These are phyloP conservation scores for Oscheius sp. DNA, from an alignment of 2,888 invertebrate species.

Conservation along the genomic window DNA sequence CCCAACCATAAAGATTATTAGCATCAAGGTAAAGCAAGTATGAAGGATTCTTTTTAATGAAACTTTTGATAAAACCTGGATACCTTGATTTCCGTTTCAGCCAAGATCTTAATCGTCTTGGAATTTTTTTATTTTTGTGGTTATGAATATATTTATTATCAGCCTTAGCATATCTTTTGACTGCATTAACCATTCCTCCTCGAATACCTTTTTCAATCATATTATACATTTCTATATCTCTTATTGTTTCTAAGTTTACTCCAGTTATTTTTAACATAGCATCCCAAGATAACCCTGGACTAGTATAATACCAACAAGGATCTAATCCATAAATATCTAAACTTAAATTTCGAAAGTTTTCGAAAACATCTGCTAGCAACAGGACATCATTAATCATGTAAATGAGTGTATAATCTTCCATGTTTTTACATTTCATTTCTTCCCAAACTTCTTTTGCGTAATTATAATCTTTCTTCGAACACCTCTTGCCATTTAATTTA, in stretches of 20 bases:
- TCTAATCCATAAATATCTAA: too few species aligned
- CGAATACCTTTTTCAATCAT: conserved; percentile 49
- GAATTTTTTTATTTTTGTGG: too few species aligned
- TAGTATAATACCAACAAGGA: too few species aligned
- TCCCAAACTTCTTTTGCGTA: conserved; percentile 48
- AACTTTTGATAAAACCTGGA: too few species aligned
- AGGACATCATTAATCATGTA: conserved; percentile 33
- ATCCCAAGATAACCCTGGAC: too few species aligned
- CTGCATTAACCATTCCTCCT: background rate
- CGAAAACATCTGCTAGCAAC: background rate
- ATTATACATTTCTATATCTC: conserved; percentile 57
- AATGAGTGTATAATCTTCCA: conserved; percentile 44
- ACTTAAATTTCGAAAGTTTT: background rate
- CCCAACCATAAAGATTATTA: conserved; percentile 55
- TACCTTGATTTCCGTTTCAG: too few species aligned
- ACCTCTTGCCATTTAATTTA: conserved; percentile 34
- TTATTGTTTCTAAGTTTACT: conserved; percentile 56
- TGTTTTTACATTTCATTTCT: background rate
- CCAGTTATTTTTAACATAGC: too few species aligned
- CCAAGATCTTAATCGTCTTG: too few species aligned
- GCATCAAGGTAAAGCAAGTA: too few species aligned
- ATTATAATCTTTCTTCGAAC: conserved; percentile 41
- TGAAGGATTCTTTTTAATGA: too few species aligned
- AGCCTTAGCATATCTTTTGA: background rate
- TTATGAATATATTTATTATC: conserved; percentile 36